Base-by-base conservation (phyloP, 2,113 vertebrate species). In the Gracilinanus agilis region DNA sequence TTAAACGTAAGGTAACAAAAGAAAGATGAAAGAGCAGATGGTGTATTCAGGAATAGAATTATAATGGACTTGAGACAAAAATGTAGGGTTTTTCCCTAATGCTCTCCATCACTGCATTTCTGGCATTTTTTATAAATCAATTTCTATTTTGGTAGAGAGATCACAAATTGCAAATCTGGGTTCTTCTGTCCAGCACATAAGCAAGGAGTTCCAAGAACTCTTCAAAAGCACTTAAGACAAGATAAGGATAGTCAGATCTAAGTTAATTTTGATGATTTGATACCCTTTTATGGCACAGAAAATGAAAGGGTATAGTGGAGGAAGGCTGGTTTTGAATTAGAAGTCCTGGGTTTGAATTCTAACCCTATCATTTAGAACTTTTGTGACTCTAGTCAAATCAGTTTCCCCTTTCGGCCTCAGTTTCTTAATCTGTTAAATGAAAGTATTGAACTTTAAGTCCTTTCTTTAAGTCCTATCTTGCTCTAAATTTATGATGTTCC, bases 1-100 rank as follows among this genome's bases (percentile, higher is more conserved):
- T 34, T 1, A 0, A 9, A n/a, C 54, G 92, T 54, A 44, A 29
- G 49, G 0, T 16, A 91, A 88, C 25, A 2, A 91, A 93, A 97
- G 90, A 19, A n/a, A 75, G 34, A 56, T 95, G 95, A 94, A 96
- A 91, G 44, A 92, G 94, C n/a, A 97, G 53, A 95, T 53, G 54
- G 27, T n/a, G 93, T 93, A 75, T 75, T 75, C 29, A 75, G 61
- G 34, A 19, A 75, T 19, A 16, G 61, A 75, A n/a, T 75, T 75
- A 75, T n/a, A 75, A n/a, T 19, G 4, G 5, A 75, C 34, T n/a
- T n/a, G 34, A 13, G 53, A 95, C 93, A 88, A 95, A 97, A 75
- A 93, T 53, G 53, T 8, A 13, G 88, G 55, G 53, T 7, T 96
- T 96, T 44, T 49, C 89, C 92, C 92, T 94, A 58, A 92, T 25